phyloP scores from a whole-genome alignment of 1,140 invertebrate species.

The Gonioctena quinquepunctata region DNA sequence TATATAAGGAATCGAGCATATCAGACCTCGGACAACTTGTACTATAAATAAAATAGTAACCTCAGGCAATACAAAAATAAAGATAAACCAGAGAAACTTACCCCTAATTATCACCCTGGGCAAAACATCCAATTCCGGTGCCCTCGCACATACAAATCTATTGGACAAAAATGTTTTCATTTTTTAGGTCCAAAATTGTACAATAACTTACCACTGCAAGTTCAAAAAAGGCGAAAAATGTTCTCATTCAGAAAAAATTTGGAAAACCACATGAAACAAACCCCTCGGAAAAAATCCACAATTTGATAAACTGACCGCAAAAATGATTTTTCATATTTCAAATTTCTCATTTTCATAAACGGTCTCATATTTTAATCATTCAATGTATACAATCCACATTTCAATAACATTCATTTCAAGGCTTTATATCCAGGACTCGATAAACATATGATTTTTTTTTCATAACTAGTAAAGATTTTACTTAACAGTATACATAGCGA shows the following conservation, averaged over 20 bases:
- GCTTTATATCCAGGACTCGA: too few relatives aligned
- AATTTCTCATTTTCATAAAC: too few relatives aligned
- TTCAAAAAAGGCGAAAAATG: too few relatives aligned
- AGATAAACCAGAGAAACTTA: neutral
- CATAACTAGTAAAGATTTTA: too few relatives aligned
- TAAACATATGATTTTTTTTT: neutral
- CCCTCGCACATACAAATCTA: neutral
- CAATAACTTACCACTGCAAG: too few relatives aligned
- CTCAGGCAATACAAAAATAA: neutral
- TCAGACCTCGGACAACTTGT: too few relatives aligned
- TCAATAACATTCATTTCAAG: neutral
- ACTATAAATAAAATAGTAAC: neutral
- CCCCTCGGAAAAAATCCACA: neutral
- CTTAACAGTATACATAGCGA: too few relatives aligned
- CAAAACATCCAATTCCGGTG: neutral
- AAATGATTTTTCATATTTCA: neutral
- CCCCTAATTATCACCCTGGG: neutral
- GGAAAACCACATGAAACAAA: neutral
- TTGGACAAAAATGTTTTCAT: neutral
- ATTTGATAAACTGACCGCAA: too few relatives aligned
- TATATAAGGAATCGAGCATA: too few relatives aligned
- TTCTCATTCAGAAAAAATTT: too few relatives aligned
- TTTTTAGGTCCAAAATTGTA: neutral
- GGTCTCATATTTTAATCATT: neutral
- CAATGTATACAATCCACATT: too few relatives aligned